Percentiles rank a stretch among this genome's conserved stretches.
phyloP scores from a whole-genome alignment of 2,113 vertebrate genomes.

The Numenius arquata region DNA sequence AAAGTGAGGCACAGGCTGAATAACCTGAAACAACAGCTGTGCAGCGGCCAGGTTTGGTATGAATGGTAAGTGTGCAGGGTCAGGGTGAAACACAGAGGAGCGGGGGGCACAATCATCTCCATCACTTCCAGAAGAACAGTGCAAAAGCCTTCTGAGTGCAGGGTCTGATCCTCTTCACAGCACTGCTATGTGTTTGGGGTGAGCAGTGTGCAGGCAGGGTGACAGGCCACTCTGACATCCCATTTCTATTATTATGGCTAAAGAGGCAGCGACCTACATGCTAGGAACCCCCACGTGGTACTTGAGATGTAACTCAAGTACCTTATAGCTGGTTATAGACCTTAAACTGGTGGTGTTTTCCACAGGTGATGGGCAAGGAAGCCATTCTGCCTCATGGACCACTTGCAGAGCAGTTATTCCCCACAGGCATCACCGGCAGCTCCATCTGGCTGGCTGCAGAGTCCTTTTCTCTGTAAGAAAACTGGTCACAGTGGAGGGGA shows the following conservation, averaged over 20 bases:
- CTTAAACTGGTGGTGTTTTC: neutral
- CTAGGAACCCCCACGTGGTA: neutral
- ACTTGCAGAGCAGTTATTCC: neutral
- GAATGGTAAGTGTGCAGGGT: neutral
- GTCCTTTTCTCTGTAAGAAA: neutral
- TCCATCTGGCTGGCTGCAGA: neutral
- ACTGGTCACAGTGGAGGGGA: neutral
- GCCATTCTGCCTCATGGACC: neutral
- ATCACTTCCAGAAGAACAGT: neutral
- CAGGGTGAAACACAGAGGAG: neutral
- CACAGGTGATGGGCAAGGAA: neutral
- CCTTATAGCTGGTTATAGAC: neutral
- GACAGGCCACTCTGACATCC: neutral
- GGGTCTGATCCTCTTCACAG: neutral
- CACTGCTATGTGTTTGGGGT: neutral
- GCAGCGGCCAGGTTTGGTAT: neutral
- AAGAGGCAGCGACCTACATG: fast-evolving
- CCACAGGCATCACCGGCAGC: neutral
- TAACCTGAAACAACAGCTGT: neutral
- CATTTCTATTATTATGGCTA: neutral
- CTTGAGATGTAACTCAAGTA: neutral
- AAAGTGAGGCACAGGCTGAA: neutral
- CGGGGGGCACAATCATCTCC: neutral
- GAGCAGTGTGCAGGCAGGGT: neutral
- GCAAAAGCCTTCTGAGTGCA: neutral